Base-by-base conservation (phyloP, 35 echinoderm and acorn worm species). In the Ophiothrix spiculata region DNA sequence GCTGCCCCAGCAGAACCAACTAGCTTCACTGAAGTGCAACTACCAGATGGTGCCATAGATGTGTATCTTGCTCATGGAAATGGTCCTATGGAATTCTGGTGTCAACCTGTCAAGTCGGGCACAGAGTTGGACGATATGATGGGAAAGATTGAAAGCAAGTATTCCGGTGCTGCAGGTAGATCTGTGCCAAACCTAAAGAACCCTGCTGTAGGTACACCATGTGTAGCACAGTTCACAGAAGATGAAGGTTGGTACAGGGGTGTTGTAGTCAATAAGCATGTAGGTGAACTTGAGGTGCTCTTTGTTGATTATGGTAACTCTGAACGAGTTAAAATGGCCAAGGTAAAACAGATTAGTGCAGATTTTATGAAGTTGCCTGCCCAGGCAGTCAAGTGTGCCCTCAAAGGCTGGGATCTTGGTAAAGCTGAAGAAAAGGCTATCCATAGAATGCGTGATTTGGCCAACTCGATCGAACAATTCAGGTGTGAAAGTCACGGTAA, bases 201-300 rank as follows among this genome's bases (percentile, higher is more conserved):
- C 15, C 45, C 37, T n/a, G 75, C 80, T 80, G 86, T 92, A 0
- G 96, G 96, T 16, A 87, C 56, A 4, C 85, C 89, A 33, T 99
- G 96, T 33, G 81, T 94, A 10, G 96, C 87, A 1, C 86, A 99
- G 75, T 99, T 87, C 63, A 92, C 96, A 1, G 92, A 91, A 39
- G 96, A 99, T 84, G 81, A 89, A 40, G 83, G 90, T 36, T 99
- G 96, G 96, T 99, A 99, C 69, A 21, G 96, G 75, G 96, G 77
- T 83, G 92, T 94, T 25, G 78, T 92, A 15, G 45, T 75, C 32
- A 89, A 90, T 39, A 91, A 87, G 33, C 81, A 90, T 42, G 39
- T 87, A 10, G 77, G 74, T 2, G 56, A 76, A 32, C 77, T 87
- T 16, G 75, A 89, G 3, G 83, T 86, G 21, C 81, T 79, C 37